These are phyloP conservation scores for Laterallus jamaicensis DNA, from an alignment of 2,113 vertebrate species.

Conservation along the genomic window DNA sequence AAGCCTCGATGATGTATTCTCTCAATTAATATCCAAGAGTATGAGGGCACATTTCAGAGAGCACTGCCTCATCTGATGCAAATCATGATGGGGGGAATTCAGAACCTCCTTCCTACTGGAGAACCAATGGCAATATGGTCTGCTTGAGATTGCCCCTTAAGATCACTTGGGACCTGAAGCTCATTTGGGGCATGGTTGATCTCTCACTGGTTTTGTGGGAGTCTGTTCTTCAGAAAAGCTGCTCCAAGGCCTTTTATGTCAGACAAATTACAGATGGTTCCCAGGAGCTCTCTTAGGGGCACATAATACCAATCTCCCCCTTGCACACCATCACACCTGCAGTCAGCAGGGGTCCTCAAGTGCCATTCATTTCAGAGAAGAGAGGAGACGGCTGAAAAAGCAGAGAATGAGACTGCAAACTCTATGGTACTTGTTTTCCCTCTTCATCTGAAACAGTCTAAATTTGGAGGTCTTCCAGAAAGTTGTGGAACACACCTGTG, in stretches of 20 bases:
- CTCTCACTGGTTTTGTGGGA: background rate
- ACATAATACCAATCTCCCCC: background rate
- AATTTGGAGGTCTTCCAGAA: background rate
- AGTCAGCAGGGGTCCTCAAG: constrained; percentile 5
- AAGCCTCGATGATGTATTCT: background rate
- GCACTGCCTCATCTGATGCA: background rate
- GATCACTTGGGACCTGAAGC: background rate
- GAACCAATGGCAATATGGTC: background rate
- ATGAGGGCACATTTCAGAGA: constrained; percentile 1
- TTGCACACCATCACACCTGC: background rate
- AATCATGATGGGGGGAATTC: background rate
- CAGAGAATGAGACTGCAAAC: background rate
- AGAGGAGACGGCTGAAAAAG: background rate
- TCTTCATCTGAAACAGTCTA: background rate
- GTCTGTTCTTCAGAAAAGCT: background rate
- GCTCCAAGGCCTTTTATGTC: background rate
- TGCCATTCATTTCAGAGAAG: background rate
- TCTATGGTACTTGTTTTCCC: background rate
- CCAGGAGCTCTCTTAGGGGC: background rate
- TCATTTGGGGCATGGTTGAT: background rate
- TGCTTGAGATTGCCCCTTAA: background rate
- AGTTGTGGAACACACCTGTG: background rate
- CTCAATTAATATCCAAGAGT: constrained; percentile 14
- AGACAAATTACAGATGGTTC: background rate
- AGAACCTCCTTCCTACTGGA: background rate